Percentiles rank a stretch among this genome's conserved stretches.
These are phyloP conservation scores for Drosophila burlai DNA, from an alignment of 1,140 invertebrate genomes.

Conservation along the genomic window DNA sequence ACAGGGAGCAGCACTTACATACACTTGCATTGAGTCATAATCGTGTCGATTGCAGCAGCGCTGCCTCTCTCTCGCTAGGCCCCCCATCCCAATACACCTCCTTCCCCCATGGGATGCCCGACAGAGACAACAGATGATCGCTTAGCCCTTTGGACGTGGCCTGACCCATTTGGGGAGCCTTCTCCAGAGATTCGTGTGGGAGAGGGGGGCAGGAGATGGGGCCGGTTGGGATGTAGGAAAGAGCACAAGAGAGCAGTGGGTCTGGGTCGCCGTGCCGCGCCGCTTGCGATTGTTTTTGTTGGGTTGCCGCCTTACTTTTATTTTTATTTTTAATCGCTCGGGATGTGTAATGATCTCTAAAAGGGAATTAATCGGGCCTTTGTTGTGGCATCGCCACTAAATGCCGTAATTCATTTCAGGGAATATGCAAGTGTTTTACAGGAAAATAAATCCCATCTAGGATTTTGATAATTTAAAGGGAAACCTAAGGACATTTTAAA, in stretches of 20 bases:
- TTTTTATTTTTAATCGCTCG: constrained; percentile 48
- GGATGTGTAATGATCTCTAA: constrained; percentile 36
- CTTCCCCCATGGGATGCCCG: neutral
- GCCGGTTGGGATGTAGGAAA: constrained; percentile 19
- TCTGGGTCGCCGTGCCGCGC: constrained; percentile 74
- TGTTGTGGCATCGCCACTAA: constrained; percentile 24
- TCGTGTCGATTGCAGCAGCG: constrained; percentile 69
- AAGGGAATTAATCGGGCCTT: constrained; percentile 38
- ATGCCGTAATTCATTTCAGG: constrained; percentile 24
- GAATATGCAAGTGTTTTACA: neutral
- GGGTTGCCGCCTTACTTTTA: constrained; percentile 29
- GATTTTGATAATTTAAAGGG: neutral
- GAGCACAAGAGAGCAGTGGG: constrained; percentile 66
- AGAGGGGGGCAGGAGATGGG: neutral
- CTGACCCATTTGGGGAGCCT: constrained; percentile 76
- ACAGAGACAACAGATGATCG: constrained; percentile 62
- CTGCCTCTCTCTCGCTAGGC: constrained; percentile 26
- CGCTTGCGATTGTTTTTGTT: constrained; percentile 28
- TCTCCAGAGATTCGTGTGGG: constrained; percentile 17
- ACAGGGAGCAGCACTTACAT: constrained; percentile 39
- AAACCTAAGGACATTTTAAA: neutral
- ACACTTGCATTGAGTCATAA: constrained; percentile 82
- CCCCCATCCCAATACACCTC: neutral
- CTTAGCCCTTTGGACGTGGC: constrained; percentile 76
- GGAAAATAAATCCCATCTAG: neutral